Base-by-base conservation (phyloP, 1,140 invertebrate species). In the Rhopalosiphum padi region DNA sequence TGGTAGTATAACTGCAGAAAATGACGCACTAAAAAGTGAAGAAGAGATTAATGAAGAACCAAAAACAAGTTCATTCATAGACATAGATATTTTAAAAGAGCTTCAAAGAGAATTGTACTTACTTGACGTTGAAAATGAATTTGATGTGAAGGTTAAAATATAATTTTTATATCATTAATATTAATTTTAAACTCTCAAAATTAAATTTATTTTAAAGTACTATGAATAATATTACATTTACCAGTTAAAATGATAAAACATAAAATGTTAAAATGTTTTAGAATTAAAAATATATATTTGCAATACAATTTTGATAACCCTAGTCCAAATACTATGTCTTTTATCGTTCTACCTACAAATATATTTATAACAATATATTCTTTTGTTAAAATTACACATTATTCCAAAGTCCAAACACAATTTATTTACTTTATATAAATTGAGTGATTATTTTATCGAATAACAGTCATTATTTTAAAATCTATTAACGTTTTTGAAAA, bases 121-220 rank as follows among this genome's bases (percentile, higher is more conserved):
- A 87, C 96, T 97, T 94, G 96, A 96, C 37, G 96, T 97, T 68
- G 97, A 97, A 94, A 96, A 96, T 94, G 97, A 97, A 95, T 97
- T 97, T 95, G 96, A 97, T 94, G 94, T 95, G 25, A 97, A 97
- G 95, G 97, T 97, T 94, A 92, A 77, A 77, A 23, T 90, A 88
- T 91, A 83, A 82, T 89, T 94, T 18, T 82, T 89, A 88, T 87
- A 89, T 68, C 55, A 51, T 41, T 68, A 68, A 46, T 25, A 23
- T 9, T 43, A 25, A 85, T 23, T 85, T 41, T 43, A 25, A 41
- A 82, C 8, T 6, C 77, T 82, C 35, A 21, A 82, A 82, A 23
- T 5, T 37, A 85, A 85, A 85, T 43, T 43, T 23, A 23, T 85
- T 41, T 41, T 85, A 25, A 37, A 85, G 43, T 9, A 83, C 22